Percentiles rank a stretch among this genome's conserved stretches.
Evolutionary conservation across 2,888 invertebrate species (phyloP).

Genomic region (Nezara viridula): DNA sequence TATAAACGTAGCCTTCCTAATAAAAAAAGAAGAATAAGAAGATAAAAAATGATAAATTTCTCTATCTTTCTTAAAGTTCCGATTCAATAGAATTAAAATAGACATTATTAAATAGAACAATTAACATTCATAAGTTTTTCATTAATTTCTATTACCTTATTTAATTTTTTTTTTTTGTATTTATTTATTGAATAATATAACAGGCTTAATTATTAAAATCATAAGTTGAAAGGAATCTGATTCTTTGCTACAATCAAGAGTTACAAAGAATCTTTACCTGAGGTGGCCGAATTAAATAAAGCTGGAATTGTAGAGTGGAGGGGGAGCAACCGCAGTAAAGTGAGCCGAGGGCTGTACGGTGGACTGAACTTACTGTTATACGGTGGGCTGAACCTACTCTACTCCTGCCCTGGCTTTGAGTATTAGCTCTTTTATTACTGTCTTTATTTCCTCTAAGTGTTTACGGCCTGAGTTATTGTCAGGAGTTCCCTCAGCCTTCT

Average conservation of each 20-base stretch:
- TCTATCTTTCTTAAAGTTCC: too few relatives aligned
- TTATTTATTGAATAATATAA: too few relatives aligned
- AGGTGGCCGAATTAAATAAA: neutral
- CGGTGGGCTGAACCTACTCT: neutral
- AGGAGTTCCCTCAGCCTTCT: neutral
- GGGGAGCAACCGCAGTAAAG: neutral
- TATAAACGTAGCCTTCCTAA: too few relatives aligned
- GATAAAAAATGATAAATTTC: too few relatives aligned
- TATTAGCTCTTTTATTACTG: neutral
- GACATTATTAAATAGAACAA: too few relatives aligned
- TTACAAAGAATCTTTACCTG: neutral
- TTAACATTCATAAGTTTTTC: too few relatives aligned
- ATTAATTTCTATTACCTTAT: too few relatives aligned
- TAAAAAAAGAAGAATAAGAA: too few relatives aligned
- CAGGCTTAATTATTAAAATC: too few relatives aligned
- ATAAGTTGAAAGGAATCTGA: neutral
- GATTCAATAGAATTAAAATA: too few relatives aligned
- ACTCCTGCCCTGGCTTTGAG: neutral
- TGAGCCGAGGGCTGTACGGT: conserved; percentile 11
- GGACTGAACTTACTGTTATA: neutral
- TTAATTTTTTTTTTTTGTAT: too few relatives aligned
- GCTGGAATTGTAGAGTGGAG: neutral
- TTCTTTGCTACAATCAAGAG: neutral
- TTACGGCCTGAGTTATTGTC: neutral
- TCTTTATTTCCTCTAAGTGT: neutral